phyloP scores from a whole-genome alignment of 1,140 invertebrate genomes.

The Caenorhabditis briggsae region DNA sequence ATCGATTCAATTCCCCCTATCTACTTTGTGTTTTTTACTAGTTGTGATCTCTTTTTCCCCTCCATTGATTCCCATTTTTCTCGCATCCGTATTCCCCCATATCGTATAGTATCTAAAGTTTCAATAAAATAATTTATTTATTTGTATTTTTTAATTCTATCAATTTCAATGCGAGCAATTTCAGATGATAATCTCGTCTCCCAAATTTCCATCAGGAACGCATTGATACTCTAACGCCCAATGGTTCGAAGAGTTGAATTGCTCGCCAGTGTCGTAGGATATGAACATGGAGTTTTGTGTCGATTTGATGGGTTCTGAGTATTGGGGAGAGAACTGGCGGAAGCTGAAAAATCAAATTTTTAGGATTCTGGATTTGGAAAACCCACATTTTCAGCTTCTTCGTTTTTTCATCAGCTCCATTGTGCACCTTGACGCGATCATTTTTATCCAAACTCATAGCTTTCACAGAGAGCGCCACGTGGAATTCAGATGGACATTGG shows the following conservation, averaged over 20 bases:
- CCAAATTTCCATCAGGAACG: slow-evolving; percentile 32
- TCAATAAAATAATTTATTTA: background rate
- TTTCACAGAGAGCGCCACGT: background rate
- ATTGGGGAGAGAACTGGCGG: slow-evolving; percentile 16
- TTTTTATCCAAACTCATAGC: slow-evolving; percentile 4
- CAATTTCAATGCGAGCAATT: background rate
- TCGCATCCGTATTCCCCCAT: background rate
- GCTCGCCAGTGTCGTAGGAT: slow-evolving; percentile 36
- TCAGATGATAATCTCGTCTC: slow-evolving; percentile 48
- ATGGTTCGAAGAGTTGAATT: background rate
- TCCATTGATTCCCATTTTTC: background rate
- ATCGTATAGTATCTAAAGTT: background rate
- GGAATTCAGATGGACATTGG: background rate
- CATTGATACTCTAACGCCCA: slow-evolving; percentile 55
- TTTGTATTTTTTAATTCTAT: too few relatives aligned
- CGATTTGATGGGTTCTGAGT: background rate
- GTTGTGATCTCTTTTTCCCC: slow-evolving; percentile 11
- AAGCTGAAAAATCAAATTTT: background rate
- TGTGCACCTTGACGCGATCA: slow-evolving; percentile 9
- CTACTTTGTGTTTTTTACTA: slow-evolving; percentile 7
- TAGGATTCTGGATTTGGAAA: background rate
- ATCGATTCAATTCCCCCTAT: background rate
- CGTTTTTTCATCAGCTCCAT: background rate
- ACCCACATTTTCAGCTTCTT: slow-evolving; percentile 18
- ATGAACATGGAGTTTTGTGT: slow-evolving; percentile 28